phyloP scores from a whole-genome alignment of 2,888 invertebrate genomes.

The Liopterus haemorrhoidalis region DNA sequence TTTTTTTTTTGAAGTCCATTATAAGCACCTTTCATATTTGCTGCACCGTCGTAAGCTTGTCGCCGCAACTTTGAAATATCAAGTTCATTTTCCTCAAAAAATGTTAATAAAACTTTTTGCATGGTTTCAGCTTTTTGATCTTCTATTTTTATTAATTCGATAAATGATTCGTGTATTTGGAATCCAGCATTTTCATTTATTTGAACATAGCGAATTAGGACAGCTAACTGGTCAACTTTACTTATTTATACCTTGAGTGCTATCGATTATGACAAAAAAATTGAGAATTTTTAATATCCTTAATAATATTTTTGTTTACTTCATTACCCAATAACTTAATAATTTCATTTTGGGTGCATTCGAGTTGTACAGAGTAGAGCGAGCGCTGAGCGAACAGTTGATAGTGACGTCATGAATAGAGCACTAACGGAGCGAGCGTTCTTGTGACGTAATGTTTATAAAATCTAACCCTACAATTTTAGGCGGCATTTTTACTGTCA shows the following conservation, averaged over 20 bases:
- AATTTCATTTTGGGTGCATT: too few relatives aligned
- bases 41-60: not conserved
- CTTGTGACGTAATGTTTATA: too few relatives aligned
- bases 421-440: too few relatives aligned
- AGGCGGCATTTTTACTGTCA: too few relatives aligned
- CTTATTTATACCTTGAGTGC: conserved; percentile 11
- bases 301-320: too few relatives aligned
- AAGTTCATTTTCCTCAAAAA: not conserved
- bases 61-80: not conserved
- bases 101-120: not conserved
- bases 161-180: conserved; percentile 1
- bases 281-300: too few relatives aligned
- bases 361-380: too few relatives aligned
- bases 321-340: too few relatives aligned
- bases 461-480: too few relatives aligned
- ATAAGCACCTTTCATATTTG: conserved; percentile 1
- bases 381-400: too few relatives aligned
- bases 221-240: conserved; percentile 9
- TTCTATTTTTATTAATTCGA: not conserved
- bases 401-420: too few relatives aligned
- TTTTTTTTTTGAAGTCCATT: conserved; percentile 10
- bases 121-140: not conserved
- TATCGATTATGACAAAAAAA: conserved; percentile 11
- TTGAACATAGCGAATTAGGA: conserved; percentile 7
- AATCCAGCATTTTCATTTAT: too few relatives aligned